Conservation (phyloP, 2,888 invertebrate species). For the Archaeoteleia sp. region DNA sequence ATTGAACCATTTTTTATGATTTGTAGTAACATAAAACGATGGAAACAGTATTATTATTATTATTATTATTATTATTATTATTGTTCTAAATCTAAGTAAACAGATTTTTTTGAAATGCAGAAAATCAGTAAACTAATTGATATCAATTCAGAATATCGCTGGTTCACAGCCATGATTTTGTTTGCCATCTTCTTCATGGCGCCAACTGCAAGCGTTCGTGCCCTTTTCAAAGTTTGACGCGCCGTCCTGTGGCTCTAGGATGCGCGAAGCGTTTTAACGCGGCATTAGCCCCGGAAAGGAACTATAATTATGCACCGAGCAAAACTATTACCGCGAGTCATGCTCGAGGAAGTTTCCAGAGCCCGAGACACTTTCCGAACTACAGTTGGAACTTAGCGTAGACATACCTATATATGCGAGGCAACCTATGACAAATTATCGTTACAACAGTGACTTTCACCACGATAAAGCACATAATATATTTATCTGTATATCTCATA, state of each 20-base stretch:
- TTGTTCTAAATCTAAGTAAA: too few relatives aligned
- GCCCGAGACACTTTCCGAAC: slow-evolving; percentile 51
- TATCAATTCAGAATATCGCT: slow-evolving; percentile 6
- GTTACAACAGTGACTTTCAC: slow-evolving; percentile 49
- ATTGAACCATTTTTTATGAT: too few relatives aligned
- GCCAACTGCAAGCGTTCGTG: slow-evolving; percentile 31
- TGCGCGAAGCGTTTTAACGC: slow-evolving; percentile 59
- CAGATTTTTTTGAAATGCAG: slow-evolving; percentile 10
- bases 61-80: too few relatives aligned
- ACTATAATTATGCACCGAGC: slow-evolving; percentile 67
- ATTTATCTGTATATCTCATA: slow-evolving; percentile 38
- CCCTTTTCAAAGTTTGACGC: slow-evolving; percentile 45
- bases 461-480: slow-evolving; percentile 47
- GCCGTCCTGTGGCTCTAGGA: slow-evolving; percentile 32
- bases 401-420: slow-evolving; percentile 24
- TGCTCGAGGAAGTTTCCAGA: slow-evolving; percentile 62
- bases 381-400: slow-evolving; percentile 46
- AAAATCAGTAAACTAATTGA: slow-evolving; percentile 16
- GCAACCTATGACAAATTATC: slow-evolving; percentile 52
- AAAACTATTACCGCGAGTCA: slow-evolving; percentile 68
- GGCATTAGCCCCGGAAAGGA: slow-evolving; percentile 65
- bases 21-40: too few relatives aligned
- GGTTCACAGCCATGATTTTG: slow-evolving; percentile 17
- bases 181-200: slow-evolving; percentile 12
- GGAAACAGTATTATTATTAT: too few relatives aligned